Evolutionary conservation across 64 coral and sea anemone genomes (phyloP), one percentile per base, ranked within the genome.

Genomic region (Trachythela sp.): DNA sequence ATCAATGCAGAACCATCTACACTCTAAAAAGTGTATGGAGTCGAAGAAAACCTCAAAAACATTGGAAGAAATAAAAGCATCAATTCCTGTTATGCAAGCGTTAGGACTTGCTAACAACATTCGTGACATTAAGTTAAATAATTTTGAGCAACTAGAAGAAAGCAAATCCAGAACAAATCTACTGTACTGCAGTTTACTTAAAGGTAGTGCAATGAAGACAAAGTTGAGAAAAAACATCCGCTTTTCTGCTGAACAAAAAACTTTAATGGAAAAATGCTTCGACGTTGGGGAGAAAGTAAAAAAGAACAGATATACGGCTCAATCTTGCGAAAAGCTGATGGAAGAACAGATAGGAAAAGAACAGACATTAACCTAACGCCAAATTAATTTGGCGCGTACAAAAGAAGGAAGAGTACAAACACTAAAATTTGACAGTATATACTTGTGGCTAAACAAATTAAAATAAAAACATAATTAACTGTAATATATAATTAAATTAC

Each of bases 31-130:
- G 89, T 77, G 36, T 83, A 93, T 85, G 67, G 86, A 15, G 86
- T 89, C 85, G 41, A 36, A 13, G 37, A 89, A 39, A 40, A 22
- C 50, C 86, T 87, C 92, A 38, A 86, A 54, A 26, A 93, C 92
- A 6, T 7, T 92, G 3, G 72, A 43, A 39, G 90, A 84, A 40
- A 87, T 92, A 39, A 72, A 84, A 24, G 27, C 85, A 31, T 80
- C 75, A 9, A 29, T 80, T 35, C 75, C 75, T 6, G 75, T 80
- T 13, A 36, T 37, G 15, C 75, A 80, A 80, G 75, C 75, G 35
- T 29, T 80, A 30, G 75, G 75, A 4, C 31, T 80, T 2, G 4
- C 30, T 8, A 14, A 38, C 75, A 36, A 35, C 35, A 2, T 80
- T 80, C 2, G 75, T 13, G 37, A 45, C 26, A 2, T 20, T 37